These are phyloP conservation scores for Scaptomyza pallida DNA, from an alignment of 1,140 invertebrate species.

Conservation along the genomic window DNA sequence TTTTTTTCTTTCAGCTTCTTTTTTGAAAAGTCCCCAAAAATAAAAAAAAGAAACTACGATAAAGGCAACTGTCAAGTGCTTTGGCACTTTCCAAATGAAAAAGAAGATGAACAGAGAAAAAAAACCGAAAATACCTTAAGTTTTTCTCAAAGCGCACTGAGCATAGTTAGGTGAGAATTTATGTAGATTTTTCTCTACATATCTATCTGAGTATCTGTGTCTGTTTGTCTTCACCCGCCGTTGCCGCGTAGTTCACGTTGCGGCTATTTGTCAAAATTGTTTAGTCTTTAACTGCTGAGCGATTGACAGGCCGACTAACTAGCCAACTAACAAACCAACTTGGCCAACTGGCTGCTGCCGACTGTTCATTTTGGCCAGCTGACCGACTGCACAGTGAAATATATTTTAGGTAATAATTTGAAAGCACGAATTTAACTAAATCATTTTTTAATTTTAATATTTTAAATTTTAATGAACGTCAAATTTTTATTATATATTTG, in stretches of 20 bases:
- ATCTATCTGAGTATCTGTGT: too few species aligned
- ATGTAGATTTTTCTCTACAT: conserved; percentile 78
- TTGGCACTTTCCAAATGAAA: conserved; percentile 70
- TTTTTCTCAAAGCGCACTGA: conserved; percentile 37
- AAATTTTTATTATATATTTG: too few species aligned
- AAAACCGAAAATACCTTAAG: conserved; percentile 15
- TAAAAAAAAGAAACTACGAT: too few species aligned
- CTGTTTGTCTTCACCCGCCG: conserved; percentile 12
- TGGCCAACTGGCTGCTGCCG: conserved; percentile 56
- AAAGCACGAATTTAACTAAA: not conserved
- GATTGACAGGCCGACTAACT: conserved; percentile 79
- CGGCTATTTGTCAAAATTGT: conserved; percentile 80
- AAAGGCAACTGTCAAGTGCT: conserved; percentile 72
- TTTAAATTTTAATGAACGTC: too few species aligned
- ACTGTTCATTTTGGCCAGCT: not conserved
- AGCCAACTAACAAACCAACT: conserved; percentile 71
- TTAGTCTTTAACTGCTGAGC: conserved; percentile 74
- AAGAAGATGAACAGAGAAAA: not conserved
- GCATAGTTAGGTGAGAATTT: conserved; percentile 74
- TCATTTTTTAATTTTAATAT: not conserved
- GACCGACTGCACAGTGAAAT: conserved; percentile 23
- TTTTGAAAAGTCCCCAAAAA: conserved; percentile 56
- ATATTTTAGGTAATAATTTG: not conserved
- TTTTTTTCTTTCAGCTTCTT: conserved; percentile 7
- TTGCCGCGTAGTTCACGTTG: conserved; percentile 12